Conservation (phyloP, 1,140 invertebrate species). For the Microvelia longipes region DNA sequence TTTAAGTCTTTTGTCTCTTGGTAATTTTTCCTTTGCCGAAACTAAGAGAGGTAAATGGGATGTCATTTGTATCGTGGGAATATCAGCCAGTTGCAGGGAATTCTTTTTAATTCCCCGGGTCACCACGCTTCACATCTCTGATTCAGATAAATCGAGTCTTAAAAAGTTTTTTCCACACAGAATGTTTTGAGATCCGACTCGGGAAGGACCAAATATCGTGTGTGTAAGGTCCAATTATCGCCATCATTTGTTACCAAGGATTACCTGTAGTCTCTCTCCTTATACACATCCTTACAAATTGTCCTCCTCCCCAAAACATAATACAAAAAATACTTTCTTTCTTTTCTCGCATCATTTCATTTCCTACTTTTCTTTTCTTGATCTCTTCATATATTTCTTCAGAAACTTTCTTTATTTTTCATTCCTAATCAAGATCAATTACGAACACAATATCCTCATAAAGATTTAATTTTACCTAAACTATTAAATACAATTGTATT, state of each 20-base stretch:
- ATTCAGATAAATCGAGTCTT: conserved; percentile 3
- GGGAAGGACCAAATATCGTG: not conserved
- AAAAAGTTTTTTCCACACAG: not conserved
- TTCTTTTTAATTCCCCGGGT: not conserved
- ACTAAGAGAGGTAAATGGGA: not conserved
- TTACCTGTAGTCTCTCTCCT: not conserved
- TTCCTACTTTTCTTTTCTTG: not conserved
- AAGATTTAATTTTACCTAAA: too few species aligned
- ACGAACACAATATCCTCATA: too few species aligned
- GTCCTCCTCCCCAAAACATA: not conserved
- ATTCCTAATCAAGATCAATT: too few species aligned
- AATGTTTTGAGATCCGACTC: not conserved
- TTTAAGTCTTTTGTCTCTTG: not conserved
- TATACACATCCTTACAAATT: conserved; percentile 1
- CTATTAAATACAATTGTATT: too few species aligned
- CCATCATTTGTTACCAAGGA: not conserved
- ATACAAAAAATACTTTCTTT: not conserved
- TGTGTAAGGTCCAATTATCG: conserved; percentile 1
- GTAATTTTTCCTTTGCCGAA: not conserved
- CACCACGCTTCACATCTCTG: not conserved
- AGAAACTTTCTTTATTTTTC: too few species aligned
- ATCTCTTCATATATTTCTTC: too few species aligned
- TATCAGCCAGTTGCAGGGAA: not conserved
- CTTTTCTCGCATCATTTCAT: not conserved
- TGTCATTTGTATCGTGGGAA: conserved; percentile 4